These are phyloP conservation scores for Amitus sp. DNA, from an alignment of 2,888 invertebrate species.

Conservation along the genomic window DNA sequence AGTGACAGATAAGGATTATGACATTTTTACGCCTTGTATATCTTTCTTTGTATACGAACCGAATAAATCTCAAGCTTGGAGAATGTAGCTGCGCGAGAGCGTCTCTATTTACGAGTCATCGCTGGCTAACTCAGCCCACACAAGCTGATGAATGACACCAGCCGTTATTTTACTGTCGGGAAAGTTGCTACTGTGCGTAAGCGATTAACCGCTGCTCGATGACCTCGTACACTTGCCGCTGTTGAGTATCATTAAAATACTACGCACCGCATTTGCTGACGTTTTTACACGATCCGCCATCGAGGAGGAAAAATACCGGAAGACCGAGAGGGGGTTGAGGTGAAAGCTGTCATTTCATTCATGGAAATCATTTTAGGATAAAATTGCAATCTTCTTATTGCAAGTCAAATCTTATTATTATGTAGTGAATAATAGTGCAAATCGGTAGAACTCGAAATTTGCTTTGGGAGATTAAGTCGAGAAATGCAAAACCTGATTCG, in stretches of 20 bases:
- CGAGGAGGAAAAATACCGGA: constrained; percentile 25
- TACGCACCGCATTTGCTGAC: too few species aligned
- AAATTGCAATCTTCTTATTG: too few species aligned
- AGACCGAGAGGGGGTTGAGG: constrained; percentile 25
- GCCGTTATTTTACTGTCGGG: constrained; percentile 57
- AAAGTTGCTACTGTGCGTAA: constrained; percentile 60
- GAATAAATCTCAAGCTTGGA: constrained; percentile 27
- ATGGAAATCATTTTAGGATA: too few species aligned
- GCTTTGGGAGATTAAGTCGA: too few species aligned
- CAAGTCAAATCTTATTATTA: too few species aligned
- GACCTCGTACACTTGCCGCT: constrained; percentile 58
- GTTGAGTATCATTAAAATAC: constrained; percentile 39
- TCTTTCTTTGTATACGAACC: constrained; percentile 20
- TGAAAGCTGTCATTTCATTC: constrained; percentile 19
- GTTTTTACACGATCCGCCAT: constrained; percentile 15
- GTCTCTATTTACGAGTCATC: constrained; percentile 36
- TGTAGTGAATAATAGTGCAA: too few species aligned
- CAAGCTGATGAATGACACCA: constrained; percentile 39
- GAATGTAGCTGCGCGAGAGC: constrained; percentile 37
- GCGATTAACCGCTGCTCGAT: constrained; percentile 53
- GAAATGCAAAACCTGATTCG: too few species aligned
- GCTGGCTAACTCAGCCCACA: constrained; percentile 34
- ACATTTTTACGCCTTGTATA: constrained; percentile 31
- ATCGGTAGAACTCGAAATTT: too few species aligned
- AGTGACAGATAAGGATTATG: constrained; percentile 25